Evolutionary conservation across 2,888 invertebrate species (phyloP).

Genomic region (Andrena fulva): DNA sequence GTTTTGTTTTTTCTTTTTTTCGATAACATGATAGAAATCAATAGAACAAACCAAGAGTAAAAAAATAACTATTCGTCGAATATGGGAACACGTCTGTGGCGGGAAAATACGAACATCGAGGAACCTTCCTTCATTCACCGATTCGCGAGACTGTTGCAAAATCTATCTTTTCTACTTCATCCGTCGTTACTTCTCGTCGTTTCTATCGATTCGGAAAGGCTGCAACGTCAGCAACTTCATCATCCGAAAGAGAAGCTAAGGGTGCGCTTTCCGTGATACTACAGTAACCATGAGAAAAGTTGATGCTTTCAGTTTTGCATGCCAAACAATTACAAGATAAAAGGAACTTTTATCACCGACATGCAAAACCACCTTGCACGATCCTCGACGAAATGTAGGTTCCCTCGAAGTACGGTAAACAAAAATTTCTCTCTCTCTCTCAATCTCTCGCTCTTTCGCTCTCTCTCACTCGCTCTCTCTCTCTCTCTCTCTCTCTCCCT

Average conservation of each 20-base stretch:
- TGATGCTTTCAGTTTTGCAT: conserved; percentile 18
- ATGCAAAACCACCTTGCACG: conserved; percentile 39
- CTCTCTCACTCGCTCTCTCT: conserved; percentile 9
- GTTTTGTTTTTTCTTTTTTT: neutral
- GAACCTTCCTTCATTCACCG: conserved; percentile 60
- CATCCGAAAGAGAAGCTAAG: neutral
- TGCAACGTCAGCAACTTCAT: neutral
- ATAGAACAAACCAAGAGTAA: conserved; percentile 45
- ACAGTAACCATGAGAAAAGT: neutral
- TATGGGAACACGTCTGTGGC: conserved; percentile 75
- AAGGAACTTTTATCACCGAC: conserved; percentile 47
- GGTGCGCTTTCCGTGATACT: neutral
- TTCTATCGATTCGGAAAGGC: neutral
- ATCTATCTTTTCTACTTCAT: neutral
- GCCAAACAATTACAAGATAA: conserved; percentile 28
- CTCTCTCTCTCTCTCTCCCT: conserved; percentile 1
- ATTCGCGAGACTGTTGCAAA: conserved; percentile 40
- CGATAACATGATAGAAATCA: conserved; percentile 56
- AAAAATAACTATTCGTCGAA: conserved; percentile 62
- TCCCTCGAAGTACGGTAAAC: conserved; percentile 67
- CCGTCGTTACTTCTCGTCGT: neutral
- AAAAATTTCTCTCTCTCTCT: conserved; percentile 36
- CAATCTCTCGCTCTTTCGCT: conserved; percentile 20
- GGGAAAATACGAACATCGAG: conserved; percentile 76
- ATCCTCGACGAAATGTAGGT: conserved; percentile 63